Base-by-base conservation (phyloP, 2,888 invertebrate genomes). In the Pollenia angustigena region DNA sequence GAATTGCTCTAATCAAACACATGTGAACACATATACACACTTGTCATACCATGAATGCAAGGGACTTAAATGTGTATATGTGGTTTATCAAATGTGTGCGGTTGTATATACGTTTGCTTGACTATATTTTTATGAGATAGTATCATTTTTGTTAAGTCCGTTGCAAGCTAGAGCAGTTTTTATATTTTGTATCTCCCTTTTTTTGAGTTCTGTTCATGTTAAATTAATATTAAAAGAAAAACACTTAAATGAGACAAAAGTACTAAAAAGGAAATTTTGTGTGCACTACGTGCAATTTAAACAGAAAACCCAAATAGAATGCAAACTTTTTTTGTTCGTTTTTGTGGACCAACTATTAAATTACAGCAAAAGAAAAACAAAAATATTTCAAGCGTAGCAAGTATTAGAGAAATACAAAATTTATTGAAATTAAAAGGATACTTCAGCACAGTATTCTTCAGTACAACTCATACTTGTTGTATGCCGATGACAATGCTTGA, bases 121-220 rank as follows among this genome's bases (percentile, higher is more conserved):
- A 42, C 42, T 62, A 42, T 3, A 42, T n/a, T 54, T 62, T 62
- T 8, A 16, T 42, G 60, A 42, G 60, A 62, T 62, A 42, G 60
- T 10, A 62, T 62, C 60, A 62, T 42, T 62, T 62, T 10, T 62
- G n/a, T 62, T 42, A 6, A 42, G 60, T 62, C 42, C 60, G 40
- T 62, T n/a, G 42, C 40, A 32, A 62, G 16, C 42, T 42, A 62
- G 10, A 14, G 42, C 60, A 62, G 60, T 42, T 62, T 42, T 42
- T 10, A 14, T 58, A 58, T 60, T 60, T 42, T n/a, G 8, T 50
- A 50, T 60, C n/a, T 8, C n/a, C n/a, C 12, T 3, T n/a, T 62
- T 62, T 4, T n/a, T 0, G n/a, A 62, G 6, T n/a, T 40, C 16
- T 42, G 40, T 10, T 62, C 42, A 62, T 62, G 40, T 62, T 42